Evolutionary conservation across 2,797 vertebrate species (phyloP).

Genomic region (Hybognathus amarus): DNA sequence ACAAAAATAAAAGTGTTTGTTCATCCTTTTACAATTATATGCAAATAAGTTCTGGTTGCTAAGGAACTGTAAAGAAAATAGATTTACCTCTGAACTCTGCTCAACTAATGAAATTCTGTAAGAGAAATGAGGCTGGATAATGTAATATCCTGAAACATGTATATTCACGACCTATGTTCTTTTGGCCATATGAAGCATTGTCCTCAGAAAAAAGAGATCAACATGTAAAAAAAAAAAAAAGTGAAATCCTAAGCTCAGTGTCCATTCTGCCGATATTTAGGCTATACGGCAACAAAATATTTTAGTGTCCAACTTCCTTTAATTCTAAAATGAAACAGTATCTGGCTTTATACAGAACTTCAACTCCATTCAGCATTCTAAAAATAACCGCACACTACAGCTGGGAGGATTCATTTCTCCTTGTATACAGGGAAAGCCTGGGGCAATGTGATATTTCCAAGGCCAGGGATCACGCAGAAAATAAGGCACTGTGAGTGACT

Average conservation of each 20-base stretch:
- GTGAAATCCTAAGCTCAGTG: constrained; percentile 25
- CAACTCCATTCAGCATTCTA: constrained; percentile 74
- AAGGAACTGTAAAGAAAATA: constrained; percentile 39
- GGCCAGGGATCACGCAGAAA: constrained; percentile 64
- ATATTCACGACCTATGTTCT: constrained; percentile 24
- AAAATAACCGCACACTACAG: constrained; percentile 73
- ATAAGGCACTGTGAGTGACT: constrained; percentile 61
- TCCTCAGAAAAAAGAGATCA: constrained; percentile 10
- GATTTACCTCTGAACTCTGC: constrained; percentile 41
- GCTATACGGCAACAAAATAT: constrained; percentile 68
- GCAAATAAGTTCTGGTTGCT: constrained; percentile 39
- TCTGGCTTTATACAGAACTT: constrained; percentile 78
- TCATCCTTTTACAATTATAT: constrained; percentile 38
- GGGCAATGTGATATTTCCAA: constrained; percentile 69
- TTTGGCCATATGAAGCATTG: constrained; percentile 8
- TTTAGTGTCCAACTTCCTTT: constrained; percentile 65
- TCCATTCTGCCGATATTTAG: constrained; percentile 44
- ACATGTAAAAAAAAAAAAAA: background rate
- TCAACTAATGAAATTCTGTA: constrained; percentile 25
- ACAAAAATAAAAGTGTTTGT: constrained; percentile 2
- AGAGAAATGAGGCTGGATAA: constrained; percentile 15
- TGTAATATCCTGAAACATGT: constrained; percentile 6
- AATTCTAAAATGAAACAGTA: constrained; percentile 72
- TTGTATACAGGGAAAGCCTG: constrained; percentile 61
- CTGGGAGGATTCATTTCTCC: constrained; percentile 67